phyloP scores from a whole-genome alignment of 1,140 invertebrate species.

The Leptinotarsa undecemlineata region DNA sequence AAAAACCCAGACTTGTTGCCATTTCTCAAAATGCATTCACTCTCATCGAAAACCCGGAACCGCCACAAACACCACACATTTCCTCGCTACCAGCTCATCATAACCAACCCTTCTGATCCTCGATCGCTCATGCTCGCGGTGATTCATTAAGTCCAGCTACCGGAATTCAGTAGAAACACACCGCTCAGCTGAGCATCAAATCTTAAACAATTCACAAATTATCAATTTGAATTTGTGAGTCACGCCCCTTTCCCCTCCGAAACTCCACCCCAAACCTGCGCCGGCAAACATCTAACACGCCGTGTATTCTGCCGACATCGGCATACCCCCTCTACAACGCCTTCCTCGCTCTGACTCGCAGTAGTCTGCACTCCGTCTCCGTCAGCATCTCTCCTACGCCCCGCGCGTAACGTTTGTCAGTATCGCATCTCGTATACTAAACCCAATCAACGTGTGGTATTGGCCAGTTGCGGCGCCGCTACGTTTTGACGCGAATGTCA shows the following conservation, averaged over 20 bases:
- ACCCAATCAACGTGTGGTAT: constrained; percentile 67
- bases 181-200: constrained; percentile 54
- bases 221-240: constrained; percentile 52
- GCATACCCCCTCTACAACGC: constrained; percentile 45
- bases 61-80: not conserved
- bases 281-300: constrained; percentile 42
- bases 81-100: not conserved
- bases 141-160: constrained; percentile 48
- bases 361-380: constrained; percentile 32
- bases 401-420: constrained; percentile 28
- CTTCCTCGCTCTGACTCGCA: constrained; percentile 39
- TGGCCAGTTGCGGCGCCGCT: constrained; percentile 57
- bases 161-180: constrained; percentile 44
- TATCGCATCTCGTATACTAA: constrained; percentile 51
- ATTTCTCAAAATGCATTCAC: too few species aligned
- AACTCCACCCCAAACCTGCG: constrained; percentile 52
- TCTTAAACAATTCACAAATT: constrained; percentile 56
- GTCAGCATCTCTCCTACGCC: constrained; percentile 38
- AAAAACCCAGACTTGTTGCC: too few species aligned
- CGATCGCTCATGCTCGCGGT: constrained; percentile 31
- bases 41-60: not conserved
- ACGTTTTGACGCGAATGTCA: constrained; percentile 51
- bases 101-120: constrained; percentile 1
- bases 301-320: constrained; percentile 35
- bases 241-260: constrained; percentile 43